These are phyloP conservation scores for Varanus salvator DNA, from an alignment of 2,113 vertebrate genomes.

Conservation along the genomic window DNA sequence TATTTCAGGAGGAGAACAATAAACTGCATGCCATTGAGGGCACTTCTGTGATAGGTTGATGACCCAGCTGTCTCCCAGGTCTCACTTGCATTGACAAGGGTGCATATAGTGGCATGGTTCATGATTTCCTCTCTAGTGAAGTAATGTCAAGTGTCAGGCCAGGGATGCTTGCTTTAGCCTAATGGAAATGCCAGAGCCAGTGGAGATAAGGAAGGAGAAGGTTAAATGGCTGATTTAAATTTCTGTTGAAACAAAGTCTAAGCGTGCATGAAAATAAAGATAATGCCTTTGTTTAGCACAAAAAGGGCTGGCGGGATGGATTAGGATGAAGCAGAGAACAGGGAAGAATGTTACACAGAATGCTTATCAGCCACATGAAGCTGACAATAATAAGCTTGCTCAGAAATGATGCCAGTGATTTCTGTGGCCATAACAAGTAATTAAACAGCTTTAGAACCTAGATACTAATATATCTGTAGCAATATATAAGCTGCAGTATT, in stretches of 20 bases:
- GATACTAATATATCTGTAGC: too few relatives aligned
- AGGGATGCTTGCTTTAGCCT: conserved; percentile 16
- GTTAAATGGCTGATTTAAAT: conserved; percentile 7
- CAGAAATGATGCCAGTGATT: neutral
- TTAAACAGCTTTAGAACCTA: neutral
- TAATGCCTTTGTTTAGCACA: neutral
- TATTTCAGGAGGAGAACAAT: conserved; percentile 1
- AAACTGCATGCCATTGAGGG: neutral
- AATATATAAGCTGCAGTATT: neutral
- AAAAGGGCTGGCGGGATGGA: neutral
- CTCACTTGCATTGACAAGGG: neutral
- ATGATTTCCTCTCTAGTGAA: neutral
- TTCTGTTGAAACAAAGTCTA: conserved; percentile 33
- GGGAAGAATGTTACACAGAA: neutral
- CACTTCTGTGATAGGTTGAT: neutral
- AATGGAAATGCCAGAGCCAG: neutral
- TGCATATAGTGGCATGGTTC: neutral
- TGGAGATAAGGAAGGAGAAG: neutral
- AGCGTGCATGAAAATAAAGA: conserved; percentile 19
- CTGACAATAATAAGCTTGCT: neutral
- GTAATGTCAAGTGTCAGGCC: neutral
- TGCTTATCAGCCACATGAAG: neutral
- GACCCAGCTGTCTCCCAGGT: neutral
- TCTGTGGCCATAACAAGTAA: neutral
- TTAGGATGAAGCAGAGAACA: neutral